phyloP scores from a whole-genome alignment of 2,888 invertebrate genomes.

The Yponomeuta malinellus region DNA sequence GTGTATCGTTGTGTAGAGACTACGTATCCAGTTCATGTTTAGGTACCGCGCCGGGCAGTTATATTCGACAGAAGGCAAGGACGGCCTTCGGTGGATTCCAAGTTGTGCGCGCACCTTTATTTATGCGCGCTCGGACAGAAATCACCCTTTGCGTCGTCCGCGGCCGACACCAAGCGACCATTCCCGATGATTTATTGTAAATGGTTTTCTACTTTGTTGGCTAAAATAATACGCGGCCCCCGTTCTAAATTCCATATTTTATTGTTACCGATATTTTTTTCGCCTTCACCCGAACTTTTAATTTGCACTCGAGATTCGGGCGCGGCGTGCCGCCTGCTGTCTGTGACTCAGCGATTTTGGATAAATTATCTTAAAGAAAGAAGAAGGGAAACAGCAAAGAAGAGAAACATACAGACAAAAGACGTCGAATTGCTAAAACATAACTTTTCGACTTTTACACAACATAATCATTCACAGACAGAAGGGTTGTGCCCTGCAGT shows the following conservation, averaged over 20 bases:
- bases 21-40: too few species aligned
- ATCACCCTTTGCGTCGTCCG: constrained; percentile 74
- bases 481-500: too few species aligned
- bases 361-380: not conserved
- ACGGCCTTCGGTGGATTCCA: not conserved
- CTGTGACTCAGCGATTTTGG: constrained; percentile 38
- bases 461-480: too few species aligned
- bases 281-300: constrained; percentile 44
- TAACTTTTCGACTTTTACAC: too few species aligned
- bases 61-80: not conserved
- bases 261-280: constrained; percentile 57
- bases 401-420: not conserved
- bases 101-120: constrained; percentile 48
- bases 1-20: too few species aligned
- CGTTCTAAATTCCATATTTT: constrained; percentile 70
- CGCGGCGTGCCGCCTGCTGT: not conserved
- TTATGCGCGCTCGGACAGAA: constrained; percentile 73
- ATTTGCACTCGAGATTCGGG: constrained; percentile 44
- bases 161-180: constrained; percentile 68
- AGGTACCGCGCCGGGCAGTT: too few species aligned
- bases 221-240: constrained; percentile 70
- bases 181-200: constrained; percentile 76
- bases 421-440: not conserved
- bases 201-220: constrained; percentile 76
- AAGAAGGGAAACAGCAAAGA: constrained; percentile 27